These are phyloP conservation scores for Dioctria linearis DNA, from an alignment of 2,888 invertebrate genomes.

Conservation along the genomic window DNA sequence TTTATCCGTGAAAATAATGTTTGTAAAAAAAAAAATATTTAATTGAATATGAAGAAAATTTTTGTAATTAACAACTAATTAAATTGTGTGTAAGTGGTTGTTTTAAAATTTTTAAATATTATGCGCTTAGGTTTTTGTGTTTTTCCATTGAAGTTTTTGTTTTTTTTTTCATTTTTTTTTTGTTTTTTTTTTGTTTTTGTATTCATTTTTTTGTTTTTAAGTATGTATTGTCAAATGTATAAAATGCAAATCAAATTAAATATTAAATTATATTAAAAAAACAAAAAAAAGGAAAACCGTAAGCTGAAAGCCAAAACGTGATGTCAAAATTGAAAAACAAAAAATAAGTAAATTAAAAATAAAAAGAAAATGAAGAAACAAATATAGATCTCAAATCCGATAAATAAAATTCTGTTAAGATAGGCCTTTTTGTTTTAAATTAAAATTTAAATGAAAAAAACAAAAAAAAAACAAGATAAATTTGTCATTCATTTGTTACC, in stretches of 20 bases:
- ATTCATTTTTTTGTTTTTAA: background rate
- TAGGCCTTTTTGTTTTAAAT: background rate
- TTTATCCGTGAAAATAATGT: constrained; percentile 40
- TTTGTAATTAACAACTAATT: constrained; percentile 36
- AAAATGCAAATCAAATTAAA: constrained; percentile 45
- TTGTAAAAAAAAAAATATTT: constrained; percentile 32
- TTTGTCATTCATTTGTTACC: background rate
- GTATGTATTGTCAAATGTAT: constrained; percentile 25
- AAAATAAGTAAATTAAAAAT: background rate
- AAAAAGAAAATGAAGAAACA: no score
- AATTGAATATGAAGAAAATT: constrained; percentile 22
- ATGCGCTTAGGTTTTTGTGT: constrained; percentile 26
- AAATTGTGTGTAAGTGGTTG: constrained; percentile 41
- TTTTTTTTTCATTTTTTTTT: background rate
- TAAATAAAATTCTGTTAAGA: background rate
- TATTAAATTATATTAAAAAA: constrained; percentile 34
- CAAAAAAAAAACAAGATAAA: no score
- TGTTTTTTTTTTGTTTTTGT: background rate
- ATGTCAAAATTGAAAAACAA: constrained; percentile 8
- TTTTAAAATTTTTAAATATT: constrained; percentile 17
- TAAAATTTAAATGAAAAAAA: no score
- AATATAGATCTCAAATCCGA: no score
- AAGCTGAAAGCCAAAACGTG: background rate
- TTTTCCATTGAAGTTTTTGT: background rate
- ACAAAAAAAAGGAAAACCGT: constrained; percentile 8